Conservation (phyloP, 2,888 invertebrate genomes). For the Phoronis australis region DNA sequence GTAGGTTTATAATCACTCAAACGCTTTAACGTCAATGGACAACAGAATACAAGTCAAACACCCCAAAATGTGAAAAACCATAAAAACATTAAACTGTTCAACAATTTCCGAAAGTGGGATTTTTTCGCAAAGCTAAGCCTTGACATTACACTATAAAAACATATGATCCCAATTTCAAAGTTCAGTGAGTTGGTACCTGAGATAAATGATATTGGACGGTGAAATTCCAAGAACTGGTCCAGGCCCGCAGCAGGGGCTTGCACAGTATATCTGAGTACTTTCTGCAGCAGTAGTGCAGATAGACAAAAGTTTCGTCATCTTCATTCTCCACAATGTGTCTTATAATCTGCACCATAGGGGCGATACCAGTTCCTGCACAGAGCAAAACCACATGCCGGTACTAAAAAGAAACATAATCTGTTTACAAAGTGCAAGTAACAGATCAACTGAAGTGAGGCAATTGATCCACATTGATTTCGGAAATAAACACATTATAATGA, state of each 20-base stretch:
- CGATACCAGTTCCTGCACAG: slow-evolving; percentile 72
- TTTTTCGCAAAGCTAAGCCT: neutral
- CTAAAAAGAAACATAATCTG: neutral
- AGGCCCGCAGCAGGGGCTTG: slow-evolving; percentile 60
- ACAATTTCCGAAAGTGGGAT: neutral
- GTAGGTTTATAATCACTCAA: too few relatives aligned
- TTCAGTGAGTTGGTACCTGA: slow-evolving; percentile 24
- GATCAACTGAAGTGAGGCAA: too few relatives aligned
- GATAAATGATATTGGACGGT: slow-evolving; percentile 62
- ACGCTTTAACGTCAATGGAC: too few relatives aligned
- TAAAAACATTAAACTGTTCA: too few relatives aligned
- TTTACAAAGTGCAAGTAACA: too few relatives aligned
- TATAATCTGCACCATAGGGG: slow-evolving; percentile 65
- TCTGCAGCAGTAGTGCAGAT: slow-evolving; percentile 63
- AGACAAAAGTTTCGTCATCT: slow-evolving; percentile 63
- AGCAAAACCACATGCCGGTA: slow-evolving; percentile 45
- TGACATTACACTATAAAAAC: too few relatives aligned
- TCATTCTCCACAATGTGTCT: slow-evolving; percentile 63
- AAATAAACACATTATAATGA: too few relatives aligned
- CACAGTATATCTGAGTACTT: slow-evolving; percentile 61
- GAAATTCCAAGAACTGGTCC: slow-evolving; percentile 70
- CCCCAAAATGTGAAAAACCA: too few relatives aligned
- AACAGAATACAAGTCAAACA: too few relatives aligned
- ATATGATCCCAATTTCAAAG: neutral
- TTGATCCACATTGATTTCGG: too few relatives aligned